Conservation (phyloP, 2,113 vertebrate genomes). For the Ochotona princeps region DNA sequence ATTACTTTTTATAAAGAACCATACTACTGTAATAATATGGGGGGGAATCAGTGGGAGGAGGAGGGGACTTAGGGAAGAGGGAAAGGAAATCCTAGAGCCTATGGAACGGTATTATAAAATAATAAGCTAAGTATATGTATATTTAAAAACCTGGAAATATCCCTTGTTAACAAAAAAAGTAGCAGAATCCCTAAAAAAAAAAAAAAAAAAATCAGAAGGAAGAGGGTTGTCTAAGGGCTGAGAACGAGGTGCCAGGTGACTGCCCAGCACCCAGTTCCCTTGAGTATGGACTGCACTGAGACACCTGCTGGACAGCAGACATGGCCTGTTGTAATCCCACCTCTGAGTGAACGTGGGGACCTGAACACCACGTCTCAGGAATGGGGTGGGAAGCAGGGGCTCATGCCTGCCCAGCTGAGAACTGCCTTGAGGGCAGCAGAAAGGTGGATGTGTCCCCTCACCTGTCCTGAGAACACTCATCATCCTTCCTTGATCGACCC, state of each 20-base stretch:
- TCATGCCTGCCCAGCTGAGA: not conserved
- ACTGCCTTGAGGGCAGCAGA: not conserved
- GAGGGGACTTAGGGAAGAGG: no score
- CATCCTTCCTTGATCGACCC: not conserved
- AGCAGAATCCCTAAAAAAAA: no score
- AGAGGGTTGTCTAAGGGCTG: not conserved
- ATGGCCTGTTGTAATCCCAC: not conserved
- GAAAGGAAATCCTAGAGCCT: no score
- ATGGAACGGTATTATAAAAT: no score
- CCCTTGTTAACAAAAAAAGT: no score
- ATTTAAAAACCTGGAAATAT: no score
- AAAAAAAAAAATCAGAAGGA: no score
- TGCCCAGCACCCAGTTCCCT: not conserved
- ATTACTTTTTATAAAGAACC: no score
- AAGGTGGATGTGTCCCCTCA: accelerated
- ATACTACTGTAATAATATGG: no score
- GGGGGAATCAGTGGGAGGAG: no score
- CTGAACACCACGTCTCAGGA: not conserved
- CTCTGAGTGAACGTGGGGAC: not conserved
- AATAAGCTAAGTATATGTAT: no score
- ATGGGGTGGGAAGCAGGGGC: not conserved
- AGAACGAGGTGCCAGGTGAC: not conserved
- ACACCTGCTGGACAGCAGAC: not conserved
- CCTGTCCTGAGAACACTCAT: not conserved
- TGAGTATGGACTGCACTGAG: no score